Percentiles rank a stretch among this genome's conserved stretches.
Conservation (phyloP, 1,140 invertebrate species). For the Bactericera cockerelli region DNA sequence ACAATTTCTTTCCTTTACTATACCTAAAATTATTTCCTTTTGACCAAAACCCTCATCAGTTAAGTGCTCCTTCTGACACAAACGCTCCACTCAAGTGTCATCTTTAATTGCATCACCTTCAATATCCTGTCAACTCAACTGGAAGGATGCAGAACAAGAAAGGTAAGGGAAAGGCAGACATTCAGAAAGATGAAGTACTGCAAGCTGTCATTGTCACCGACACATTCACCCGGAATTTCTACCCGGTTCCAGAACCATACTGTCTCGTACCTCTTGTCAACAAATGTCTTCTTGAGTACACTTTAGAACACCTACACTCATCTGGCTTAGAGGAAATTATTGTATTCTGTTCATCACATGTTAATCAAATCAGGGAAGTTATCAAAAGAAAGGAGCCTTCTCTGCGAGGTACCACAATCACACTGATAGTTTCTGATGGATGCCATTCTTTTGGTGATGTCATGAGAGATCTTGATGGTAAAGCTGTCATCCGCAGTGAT, state of each 20-base stretch:
- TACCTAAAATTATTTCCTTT: too few relatives aligned
- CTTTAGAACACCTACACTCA: conserved; percentile 61
- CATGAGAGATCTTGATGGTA: conserved; percentile 77
- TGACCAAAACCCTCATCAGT: too few relatives aligned
- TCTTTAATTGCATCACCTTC: too few relatives aligned
- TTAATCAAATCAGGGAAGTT: conserved; percentile 54
- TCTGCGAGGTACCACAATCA: conserved; percentile 43
- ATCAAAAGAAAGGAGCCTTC: conserved; percentile 40
- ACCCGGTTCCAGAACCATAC: conserved; percentile 49
- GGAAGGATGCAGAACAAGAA: background rate
- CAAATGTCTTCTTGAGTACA: conserved; percentile 65
- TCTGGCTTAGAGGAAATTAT: conserved; percentile 77
- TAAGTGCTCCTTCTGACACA: too few relatives aligned
- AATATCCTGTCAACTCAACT: too few relatives aligned
- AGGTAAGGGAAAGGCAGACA: background rate
- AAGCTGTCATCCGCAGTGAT: conserved; percentile 65
- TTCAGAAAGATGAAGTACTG: conserved; percentile 51
- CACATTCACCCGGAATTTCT: conserved; percentile 60
- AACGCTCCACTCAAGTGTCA: too few relatives aligned
- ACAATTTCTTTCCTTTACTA: too few relatives aligned
- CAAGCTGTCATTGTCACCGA: conserved; percentile 80
- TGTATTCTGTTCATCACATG: conserved; percentile 62
- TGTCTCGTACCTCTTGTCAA: conserved; percentile 67
- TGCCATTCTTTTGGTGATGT: conserved; percentile 83
- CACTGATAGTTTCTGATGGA: conserved; percentile 65